Evolutionary conservation across 1,140 invertebrate species (phyloP).

Genomic region (Cephus cinctus): DNA sequence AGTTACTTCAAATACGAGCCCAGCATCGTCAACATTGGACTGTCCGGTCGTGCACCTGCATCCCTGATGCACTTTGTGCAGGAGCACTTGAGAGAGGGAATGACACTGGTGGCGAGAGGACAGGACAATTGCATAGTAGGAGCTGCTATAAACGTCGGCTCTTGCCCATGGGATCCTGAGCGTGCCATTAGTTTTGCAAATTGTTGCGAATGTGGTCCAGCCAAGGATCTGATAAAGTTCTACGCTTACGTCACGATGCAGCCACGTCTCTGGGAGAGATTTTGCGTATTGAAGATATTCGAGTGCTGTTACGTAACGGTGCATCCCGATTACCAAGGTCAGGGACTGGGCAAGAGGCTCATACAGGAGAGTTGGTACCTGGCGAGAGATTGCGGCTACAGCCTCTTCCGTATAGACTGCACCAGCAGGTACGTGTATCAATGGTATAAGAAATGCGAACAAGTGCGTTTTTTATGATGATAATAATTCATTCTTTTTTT

Average conservation of each 20-base stretch:
- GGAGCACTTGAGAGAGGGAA: conserved; percentile 40
- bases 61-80: conserved; percentile 26
- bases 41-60: conserved; percentile 17
- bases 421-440: conserved; percentile 34
- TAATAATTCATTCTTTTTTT: neutral
- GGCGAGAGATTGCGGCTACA: conserved; percentile 45
- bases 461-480: no score
- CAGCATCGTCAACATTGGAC: conserved; percentile 27
- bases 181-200: conserved; percentile 34
- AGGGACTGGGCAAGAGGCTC: conserved; percentile 43
- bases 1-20: conserved; percentile 37
- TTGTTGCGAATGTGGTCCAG: conserved; percentile 23
- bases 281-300: conserved; percentile 42
- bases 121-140: conserved; percentile 45
- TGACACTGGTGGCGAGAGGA: conserved; percentile 47
- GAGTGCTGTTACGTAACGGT: conserved; percentile 51
- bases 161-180: conserved; percentile 35
- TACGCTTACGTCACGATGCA: conserved; percentile 39
- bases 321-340: conserved; percentile 30
- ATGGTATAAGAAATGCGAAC: neutral
- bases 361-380: conserved; percentile 45
- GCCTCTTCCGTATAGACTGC: conserved; percentile 49
- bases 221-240: conserved; percentile 45
- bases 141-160: conserved; percentile 45
- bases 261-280: conserved; percentile 43